A percentile compares a stretch with the other conserved stretches of the same genome.
These are phyloP conservation scores for Tyria jacobaeae DNA, from an alignment of 2,888 invertebrate genomes.

Conservation along the genomic window DNA sequence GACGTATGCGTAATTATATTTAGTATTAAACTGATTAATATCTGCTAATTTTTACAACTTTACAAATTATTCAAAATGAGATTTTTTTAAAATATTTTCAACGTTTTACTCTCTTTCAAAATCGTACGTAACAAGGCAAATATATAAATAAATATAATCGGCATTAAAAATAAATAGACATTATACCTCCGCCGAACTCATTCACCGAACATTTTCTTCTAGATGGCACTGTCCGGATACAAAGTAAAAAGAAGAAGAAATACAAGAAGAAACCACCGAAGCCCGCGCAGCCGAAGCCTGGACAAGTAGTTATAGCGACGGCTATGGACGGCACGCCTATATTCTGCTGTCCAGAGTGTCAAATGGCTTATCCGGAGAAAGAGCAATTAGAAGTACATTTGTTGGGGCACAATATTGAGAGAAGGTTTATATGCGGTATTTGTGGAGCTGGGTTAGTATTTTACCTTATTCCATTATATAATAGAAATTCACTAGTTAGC, in stretches of 20 bases:
- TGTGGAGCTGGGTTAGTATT: slow-evolving; percentile 89
- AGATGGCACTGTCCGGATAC: slow-evolving; percentile 68
- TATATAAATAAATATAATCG: too few species aligned
- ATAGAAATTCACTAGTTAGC: too few species aligned
- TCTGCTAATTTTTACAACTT: too few species aligned
- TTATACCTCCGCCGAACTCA: background rate
- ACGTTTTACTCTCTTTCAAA: too few species aligned
- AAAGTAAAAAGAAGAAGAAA: slow-evolving; percentile 90
- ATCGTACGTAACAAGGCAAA: too few species aligned
- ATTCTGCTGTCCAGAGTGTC: slow-evolving; percentile 93
- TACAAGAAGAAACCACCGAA: slow-evolving; percentile 93
- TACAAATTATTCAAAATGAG: too few species aligned
- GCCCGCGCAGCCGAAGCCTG: slow-evolving; percentile 92
- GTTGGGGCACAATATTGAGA: slow-evolving; percentile 92
- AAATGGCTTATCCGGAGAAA: slow-evolving; percentile 93
- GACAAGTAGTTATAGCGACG: slow-evolving; percentile 91
- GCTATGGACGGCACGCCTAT: slow-evolving; percentile 91
- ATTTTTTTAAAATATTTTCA: too few species aligned
- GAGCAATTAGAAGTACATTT: slow-evolving; percentile 92
- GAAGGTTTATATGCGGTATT: slow-evolving; percentile 92
- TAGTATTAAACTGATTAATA: too few species aligned
- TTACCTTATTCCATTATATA: too few species aligned
- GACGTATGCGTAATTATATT: too few species aligned
- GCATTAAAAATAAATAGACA: too few species aligned
- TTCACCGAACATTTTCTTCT: slow-evolving; percentile 9